A percentile compares a stretch with the other conserved stretches of the same genome.
These are phyloP conservation scores for Cichladusa arquata DNA, from an alignment of 2,113 vertebrate species.

Conservation along the genomic window DNA sequence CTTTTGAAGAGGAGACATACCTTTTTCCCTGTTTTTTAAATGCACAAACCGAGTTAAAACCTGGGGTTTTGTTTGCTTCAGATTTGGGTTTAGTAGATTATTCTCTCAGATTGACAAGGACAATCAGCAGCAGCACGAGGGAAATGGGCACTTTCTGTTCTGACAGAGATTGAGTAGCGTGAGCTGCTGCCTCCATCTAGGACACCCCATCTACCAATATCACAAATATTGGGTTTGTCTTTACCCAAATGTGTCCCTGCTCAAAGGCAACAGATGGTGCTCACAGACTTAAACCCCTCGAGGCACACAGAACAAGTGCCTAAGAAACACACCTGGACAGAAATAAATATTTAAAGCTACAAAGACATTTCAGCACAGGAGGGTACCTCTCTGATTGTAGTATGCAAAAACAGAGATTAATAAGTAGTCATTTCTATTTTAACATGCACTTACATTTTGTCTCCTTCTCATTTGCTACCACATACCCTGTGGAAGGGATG, in stretches of 20 bases:
- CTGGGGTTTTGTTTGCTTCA: background rate
- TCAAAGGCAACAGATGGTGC: conserved; percentile 25
- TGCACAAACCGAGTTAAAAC: background rate
- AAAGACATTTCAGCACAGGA: background rate
- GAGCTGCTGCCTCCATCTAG: background rate
- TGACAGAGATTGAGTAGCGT: background rate
- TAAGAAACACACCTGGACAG: conserved; percentile 47
- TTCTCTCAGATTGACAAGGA: background rate
- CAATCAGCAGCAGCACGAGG: background rate
- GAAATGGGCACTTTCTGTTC: background rate
- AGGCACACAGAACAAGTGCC: conserved; percentile 5
- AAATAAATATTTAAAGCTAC: conserved; percentile 39
- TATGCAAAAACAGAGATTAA: conserved; percentile 34
- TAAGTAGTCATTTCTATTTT: conserved; percentile 27
- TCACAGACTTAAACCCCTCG: conserved; percentile 8
- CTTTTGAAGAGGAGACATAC: background rate
- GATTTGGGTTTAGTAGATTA: background rate
- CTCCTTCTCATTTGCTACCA: background rate
- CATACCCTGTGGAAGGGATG: background rate
- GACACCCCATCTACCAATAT: background rate
- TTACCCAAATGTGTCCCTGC: background rate
- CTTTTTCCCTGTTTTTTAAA: background rate
- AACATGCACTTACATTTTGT: conserved; percentile 12
- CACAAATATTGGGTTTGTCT: background rate
- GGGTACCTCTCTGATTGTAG: background rate